These are phyloP conservation scores for Takifugu flavidus DNA, from an alignment of 2,113 vertebrate species.

Conservation along the genomic window DNA sequence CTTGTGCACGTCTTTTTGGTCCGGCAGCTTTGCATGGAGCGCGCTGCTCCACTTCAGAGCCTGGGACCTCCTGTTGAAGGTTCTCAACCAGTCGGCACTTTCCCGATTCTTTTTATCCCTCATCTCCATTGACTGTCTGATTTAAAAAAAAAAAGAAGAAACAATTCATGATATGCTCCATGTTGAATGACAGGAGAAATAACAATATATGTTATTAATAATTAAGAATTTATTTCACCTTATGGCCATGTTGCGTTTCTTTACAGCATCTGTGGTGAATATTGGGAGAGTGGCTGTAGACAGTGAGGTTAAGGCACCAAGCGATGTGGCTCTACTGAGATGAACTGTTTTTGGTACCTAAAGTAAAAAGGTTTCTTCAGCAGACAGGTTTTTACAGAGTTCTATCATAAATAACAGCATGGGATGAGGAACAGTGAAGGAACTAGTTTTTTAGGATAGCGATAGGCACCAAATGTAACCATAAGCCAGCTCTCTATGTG, in stretches of 20 bases:
- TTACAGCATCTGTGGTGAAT: slow-evolving; percentile 85
- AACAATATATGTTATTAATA: too few species aligned
- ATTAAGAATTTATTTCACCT: slow-evolving; percentile 69
- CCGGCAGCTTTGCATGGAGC: slow-evolving; percentile 84
- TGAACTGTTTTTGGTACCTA: slow-evolving; percentile 55
- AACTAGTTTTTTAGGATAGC: too few species aligned
- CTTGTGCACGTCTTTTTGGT: slow-evolving; percentile 83
- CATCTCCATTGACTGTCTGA: slow-evolving; percentile 80
- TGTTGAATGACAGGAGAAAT: neutral
- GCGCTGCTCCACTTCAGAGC: slow-evolving; percentile 79
- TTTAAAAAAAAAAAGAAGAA: neutral
- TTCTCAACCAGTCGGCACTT: slow-evolving; percentile 78
- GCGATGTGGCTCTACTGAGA: slow-evolving; percentile 77
- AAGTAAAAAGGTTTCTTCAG: neutral
- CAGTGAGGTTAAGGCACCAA: slow-evolving; percentile 79
- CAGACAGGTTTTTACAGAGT: too few species aligned
- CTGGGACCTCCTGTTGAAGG: slow-evolving; percentile 78
- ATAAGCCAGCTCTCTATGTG: too few species aligned
- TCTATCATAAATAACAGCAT: too few species aligned
- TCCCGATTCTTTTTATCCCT: slow-evolving; percentile 76
- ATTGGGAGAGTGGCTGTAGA: slow-evolving; percentile 87
- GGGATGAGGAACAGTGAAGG: too few species aligned
- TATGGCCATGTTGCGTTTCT: slow-evolving; percentile 82
- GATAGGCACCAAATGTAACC: too few species aligned
- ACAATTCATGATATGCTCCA: neutral